These are phyloP conservation scores for Sarcophaga carnaria DNA, from an alignment of 2,888 invertebrate genomes.

Conservation along the genomic window DNA sequence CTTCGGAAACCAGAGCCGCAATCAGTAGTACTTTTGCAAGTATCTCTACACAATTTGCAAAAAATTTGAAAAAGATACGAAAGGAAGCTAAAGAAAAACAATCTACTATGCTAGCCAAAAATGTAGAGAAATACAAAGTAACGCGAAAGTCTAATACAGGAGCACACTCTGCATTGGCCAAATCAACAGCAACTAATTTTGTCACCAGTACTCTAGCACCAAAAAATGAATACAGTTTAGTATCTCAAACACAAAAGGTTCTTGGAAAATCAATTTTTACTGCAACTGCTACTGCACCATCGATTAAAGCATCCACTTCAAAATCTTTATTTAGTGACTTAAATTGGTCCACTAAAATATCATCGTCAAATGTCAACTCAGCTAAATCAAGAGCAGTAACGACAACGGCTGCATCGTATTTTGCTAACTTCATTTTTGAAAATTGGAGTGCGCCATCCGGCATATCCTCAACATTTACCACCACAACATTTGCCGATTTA, in stretches of 20 bases:
- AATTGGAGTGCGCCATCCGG: slow-evolving; percentile 62
- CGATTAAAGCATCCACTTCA: slow-evolving; percentile 44
- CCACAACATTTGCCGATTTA: slow-evolving; percentile 67
- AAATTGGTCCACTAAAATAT: slow-evolving; percentile 72
- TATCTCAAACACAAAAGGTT: slow-evolving; percentile 53
- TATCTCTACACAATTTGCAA: slow-evolving; percentile 72
- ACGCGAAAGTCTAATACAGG: slow-evolving; percentile 34
- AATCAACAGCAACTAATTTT: slow-evolving; percentile 71
- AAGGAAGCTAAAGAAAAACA: no score
- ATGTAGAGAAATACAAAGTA: slow-evolving; percentile 63
- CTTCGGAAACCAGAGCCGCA: not conserved
- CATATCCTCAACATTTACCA: slow-evolving; percentile 24
- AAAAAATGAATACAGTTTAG: slow-evolving; percentile 81
- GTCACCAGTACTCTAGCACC: slow-evolving; percentile 71
- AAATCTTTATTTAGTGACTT: slow-evolving; percentile 73
- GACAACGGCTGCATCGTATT: slow-evolving; percentile 60
- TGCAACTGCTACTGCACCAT: slow-evolving; percentile 49
- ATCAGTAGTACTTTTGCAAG: slow-evolving; percentile 70
- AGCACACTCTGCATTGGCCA: slow-evolving; percentile 51
- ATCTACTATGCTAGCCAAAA: slow-evolving; percentile 25
- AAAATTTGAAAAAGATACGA: no score
- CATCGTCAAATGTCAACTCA: slow-evolving; percentile 17
- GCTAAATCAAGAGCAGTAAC: slow-evolving; percentile 49
- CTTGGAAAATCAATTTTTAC: slow-evolving; percentile 52
- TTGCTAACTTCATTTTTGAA: slow-evolving; percentile 67